Evolutionary conservation across 2,113 vertebrate species (phyloP), one percentile per base, ranked within the genome.

Genomic region (Echinops telfairi): DNA sequence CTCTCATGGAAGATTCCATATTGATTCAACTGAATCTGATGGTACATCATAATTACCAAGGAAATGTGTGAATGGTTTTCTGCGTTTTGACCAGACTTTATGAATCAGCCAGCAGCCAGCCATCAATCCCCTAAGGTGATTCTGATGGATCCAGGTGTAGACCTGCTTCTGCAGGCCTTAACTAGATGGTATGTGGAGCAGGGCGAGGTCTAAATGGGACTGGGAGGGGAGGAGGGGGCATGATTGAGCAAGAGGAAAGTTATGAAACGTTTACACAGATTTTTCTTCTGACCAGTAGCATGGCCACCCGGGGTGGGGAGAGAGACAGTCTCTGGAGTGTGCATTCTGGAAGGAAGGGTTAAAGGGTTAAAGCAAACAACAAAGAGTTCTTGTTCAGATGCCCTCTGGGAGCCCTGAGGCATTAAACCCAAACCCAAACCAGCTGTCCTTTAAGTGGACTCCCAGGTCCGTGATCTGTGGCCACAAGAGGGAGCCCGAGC

Each of bases 401-500:
- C 9, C 15, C 70, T 58, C 31, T 43, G 25, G 57, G 15, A 4
- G 12, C 33, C 43, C 40, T 53, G 2, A 22, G 19, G 16, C 79
- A 76, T 43, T 2, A 80, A 53, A 53, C 47, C 47, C 47, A 53
- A 53, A 53, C 5, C 47, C 47, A 53, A 53, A 27, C 25, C 19
- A 20, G 19, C 29, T 70, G 3, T 83, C 23, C 57, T 25, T 25
- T n/a, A 77, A n/a, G 6, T 1, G 7, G 77, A 70, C 31, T 29
- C 75, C 12, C 12, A 1, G 31, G 29, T 89, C 36, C 33, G 47
- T 53, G 86, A 22, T 77, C 19, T 70, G 23, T 57, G 25, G 38
- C 84, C 96, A 76, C 90, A 40, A 93, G 95, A 23, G 64, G 96
- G 95, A 29, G 64, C 84, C 57, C 58, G 0, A 4, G 23, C 16